Evolutionary conservation across 2,113 vertebrate species (phyloP), one percentile per base, ranked within the genome.

Genomic region (Blennius ocellaris): DNA sequence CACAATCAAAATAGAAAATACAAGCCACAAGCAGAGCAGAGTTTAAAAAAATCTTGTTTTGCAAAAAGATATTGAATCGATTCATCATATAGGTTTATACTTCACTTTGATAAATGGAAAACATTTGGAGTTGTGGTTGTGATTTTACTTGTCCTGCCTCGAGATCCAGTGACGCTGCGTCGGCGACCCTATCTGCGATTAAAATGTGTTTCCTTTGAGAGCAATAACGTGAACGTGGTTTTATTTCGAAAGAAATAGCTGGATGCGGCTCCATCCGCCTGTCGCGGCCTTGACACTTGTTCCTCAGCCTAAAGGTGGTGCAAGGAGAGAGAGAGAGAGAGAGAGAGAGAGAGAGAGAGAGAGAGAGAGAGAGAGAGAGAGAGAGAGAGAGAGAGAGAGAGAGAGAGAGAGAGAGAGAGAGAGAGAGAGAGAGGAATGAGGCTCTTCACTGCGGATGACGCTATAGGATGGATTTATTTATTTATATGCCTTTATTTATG

Each of bases 401-500:
- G n/a, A 63, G 69, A 8, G 85, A 83, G 81, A n/a, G n/a, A n/a
- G n/a, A n/a, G n/a, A n/a, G n/a, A n/a, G n/a, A n/a, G 85, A 88
- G 75, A 65, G 86, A 78, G 84, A 88, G 76, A 73, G 87, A 82
- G 85, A 84, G 82, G 66, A 72, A 8, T 17, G 71, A 77, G 71
- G 64, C 74, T 87, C 76, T 78, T 85, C 85, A 92, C 90, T 93
- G 92, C 92, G 85, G 92, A 92, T 93, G 89, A 92, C 89, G 92
- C 90, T 89, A 88, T 85, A 77, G 80, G 66, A 80, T 69, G 70
- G 75, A 90, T 69, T 92, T 88, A 89, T 88, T 91, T 93, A 91
- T 86, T 91, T 90, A 89, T 89, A 84, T 87, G 70, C 62, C 63
- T 87, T 76, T 84, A 89, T 89, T 75, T 81, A 75, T 60, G 74